Evolutionary conservation across 2,113 vertebrate genomes (phyloP).

Genomic region (Crotalus horridus): DNA sequence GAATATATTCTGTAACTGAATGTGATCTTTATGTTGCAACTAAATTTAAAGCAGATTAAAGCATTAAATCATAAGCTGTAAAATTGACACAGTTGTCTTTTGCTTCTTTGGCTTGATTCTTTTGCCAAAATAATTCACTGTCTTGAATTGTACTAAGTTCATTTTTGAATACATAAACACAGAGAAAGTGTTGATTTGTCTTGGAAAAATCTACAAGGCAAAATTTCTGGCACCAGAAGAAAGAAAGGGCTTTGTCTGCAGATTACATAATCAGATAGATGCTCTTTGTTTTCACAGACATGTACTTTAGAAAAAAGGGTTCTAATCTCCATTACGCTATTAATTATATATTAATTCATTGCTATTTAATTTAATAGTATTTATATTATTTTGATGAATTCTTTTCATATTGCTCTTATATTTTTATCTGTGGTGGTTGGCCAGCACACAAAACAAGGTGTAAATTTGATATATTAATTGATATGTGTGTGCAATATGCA

Average conservation of each 20-base stretch:
- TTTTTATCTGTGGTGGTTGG: background rate
- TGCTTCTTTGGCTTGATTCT: conserved; percentile 41
- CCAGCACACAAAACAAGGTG: background rate
- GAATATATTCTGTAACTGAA: conserved; percentile 20
- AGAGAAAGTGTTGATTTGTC: conserved; percentile 63
- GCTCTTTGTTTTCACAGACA: conserved; percentile 62
- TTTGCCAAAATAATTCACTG: conserved; percentile 57
- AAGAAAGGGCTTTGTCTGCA: conserved; percentile 62
- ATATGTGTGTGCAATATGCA: background rate
- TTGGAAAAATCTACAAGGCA: conserved; percentile 67
- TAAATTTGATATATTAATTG: background rate
- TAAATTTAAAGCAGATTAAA: conserved; percentile 40
- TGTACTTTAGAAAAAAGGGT: conserved; percentile 49
- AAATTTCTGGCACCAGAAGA: conserved; percentile 61
- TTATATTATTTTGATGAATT: background rate
- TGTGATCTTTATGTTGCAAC: conserved; percentile 32
- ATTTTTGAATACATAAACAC: conserved; percentile 59
- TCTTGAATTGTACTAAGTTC: conserved; percentile 55
- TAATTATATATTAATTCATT: background rate
- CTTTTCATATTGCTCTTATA: background rate
- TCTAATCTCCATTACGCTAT: conserved; percentile 48
- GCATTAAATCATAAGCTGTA: conserved; percentile 37
- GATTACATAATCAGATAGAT: conserved; percentile 68
- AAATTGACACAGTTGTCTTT: conserved; percentile 46
- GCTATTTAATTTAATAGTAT: background rate